phyloP scores from a whole-genome alignment of 2,797 vertebrate genomes.

The Onychomys torridus region DNA sequence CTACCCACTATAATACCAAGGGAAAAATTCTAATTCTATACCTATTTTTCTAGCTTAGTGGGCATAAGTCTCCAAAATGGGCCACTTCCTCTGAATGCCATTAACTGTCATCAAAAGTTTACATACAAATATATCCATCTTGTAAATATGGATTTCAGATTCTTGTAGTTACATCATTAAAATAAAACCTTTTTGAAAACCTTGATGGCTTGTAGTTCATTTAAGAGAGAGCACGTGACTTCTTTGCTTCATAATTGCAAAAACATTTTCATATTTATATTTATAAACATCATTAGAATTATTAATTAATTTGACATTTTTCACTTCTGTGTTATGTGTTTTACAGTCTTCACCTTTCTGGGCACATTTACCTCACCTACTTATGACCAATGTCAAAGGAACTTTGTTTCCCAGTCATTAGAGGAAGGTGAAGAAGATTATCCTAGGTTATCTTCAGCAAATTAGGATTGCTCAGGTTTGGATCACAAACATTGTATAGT shows the following conservation, averaged over 20 bases:
- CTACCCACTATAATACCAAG: background rate
- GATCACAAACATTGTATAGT: background rate
- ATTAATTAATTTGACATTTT: background rate
- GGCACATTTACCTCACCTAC: background rate
- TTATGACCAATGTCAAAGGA: background rate
- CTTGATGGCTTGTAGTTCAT: background rate
- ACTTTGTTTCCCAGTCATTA: background rate
- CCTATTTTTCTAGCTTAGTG: background rate
- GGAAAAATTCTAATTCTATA: background rate
- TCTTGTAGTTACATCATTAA: background rate
- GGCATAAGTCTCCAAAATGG: background rate
- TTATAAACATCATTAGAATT: slow-evolving; percentile 30
- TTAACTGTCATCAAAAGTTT: background rate
- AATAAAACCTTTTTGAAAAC: slow-evolving; percentile 33
- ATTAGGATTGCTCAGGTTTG: background rate
- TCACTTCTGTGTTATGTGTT: background rate
- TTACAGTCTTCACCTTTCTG: slow-evolving; percentile 1
- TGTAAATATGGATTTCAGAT: background rate
- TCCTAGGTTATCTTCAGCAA: slow-evolving; percentile 5
- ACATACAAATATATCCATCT: background rate
- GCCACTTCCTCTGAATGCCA: background rate
- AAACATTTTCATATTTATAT: slow-evolving; percentile 31
- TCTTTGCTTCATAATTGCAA: background rate
- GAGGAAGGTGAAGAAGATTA: background rate
- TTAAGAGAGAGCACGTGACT: background rate